Conservation (phyloP, 2,797 vertebrate genomes). For the Argentina silus region DNA sequence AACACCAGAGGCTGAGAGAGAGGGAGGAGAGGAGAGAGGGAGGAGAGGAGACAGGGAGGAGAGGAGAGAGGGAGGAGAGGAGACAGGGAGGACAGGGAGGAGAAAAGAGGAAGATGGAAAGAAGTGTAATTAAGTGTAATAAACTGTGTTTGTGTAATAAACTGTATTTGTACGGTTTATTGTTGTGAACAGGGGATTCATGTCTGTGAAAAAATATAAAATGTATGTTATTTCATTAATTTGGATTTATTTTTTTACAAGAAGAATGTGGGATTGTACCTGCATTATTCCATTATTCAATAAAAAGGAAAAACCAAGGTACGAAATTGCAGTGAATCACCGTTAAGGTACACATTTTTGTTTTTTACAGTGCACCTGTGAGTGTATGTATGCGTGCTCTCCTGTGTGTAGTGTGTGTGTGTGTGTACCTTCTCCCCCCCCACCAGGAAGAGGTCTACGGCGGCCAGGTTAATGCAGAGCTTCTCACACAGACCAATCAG, state of each 20-base stretch:
- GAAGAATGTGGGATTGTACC: too few species aligned
- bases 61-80: not conserved
- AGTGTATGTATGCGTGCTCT: not conserved
- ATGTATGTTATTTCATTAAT: too few species aligned
- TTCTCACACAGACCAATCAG: conserved; percentile 93
- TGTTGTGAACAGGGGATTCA: not conserved
- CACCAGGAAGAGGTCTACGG: conserved; percentile 94
- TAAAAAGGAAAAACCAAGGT: too few species aligned
- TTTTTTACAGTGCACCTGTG: not conserved
- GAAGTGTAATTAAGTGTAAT: too few species aligned
- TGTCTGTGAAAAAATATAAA: not conserved
- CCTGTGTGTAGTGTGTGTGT: conserved; percentile 9
- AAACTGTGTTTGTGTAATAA: too few species aligned
- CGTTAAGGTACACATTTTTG: too few species aligned
- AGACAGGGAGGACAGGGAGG: not conserved
- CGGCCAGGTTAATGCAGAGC: conserved; percentile 91
- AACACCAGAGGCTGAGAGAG: conserved; percentile 88
- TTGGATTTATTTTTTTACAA: too few species aligned
- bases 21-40: conserved; percentile 16
- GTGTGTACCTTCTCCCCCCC: conserved; percentile 93
- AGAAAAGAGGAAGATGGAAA: not conserved
- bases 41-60: not conserved
- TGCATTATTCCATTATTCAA: too few species aligned
- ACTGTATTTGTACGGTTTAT: too few species aligned
- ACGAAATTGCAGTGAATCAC: too few species aligned